Evolutionary conservation across 1,140 invertebrate species (phyloP).

Genomic region (Musca domestica): DNA sequence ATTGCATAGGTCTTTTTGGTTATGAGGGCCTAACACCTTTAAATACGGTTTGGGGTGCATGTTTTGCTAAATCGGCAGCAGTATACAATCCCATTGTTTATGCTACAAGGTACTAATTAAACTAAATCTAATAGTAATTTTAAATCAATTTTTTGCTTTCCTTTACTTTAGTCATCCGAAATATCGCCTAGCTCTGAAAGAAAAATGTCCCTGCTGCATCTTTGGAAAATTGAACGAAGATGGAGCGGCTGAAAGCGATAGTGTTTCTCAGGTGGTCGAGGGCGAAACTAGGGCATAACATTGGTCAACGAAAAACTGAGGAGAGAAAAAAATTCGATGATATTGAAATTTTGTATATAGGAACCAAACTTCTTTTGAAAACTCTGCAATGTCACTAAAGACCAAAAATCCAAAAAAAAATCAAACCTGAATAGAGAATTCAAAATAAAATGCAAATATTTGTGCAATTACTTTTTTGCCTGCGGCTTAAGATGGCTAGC

Average conservation of each 20-base stretch:
- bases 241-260: conserved; percentile 49
- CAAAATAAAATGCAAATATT: no score
- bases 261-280: conserved; percentile 54
- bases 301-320: no score
- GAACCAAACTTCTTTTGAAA: no score
- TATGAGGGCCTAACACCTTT: conserved; percentile 66
- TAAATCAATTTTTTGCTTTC: neutral
- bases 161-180: conserved; percentile 66
- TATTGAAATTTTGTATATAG: neutral
- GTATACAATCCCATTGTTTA: conserved; percentile 76
- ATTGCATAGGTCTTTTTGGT: conserved; percentile 72
- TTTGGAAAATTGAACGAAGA: conserved; percentile 56
- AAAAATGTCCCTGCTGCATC: conserved; percentile 69
- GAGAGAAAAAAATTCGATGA: no score
- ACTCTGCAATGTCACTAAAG: conserved; percentile 32
- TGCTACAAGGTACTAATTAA: no score
- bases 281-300: no score
- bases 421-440: conserved; percentile 13
- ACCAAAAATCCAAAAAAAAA: conserved; percentile 16
- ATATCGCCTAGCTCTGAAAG: conserved; percentile 68
- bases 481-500: no score
- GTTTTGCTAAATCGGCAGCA: conserved; percentile 77
- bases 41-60: conserved; percentile 73
- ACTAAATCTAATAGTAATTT: neutral
- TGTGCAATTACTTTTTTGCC: no score